Evolutionary conservation across 2,797 vertebrate species (phyloP), one percentile per base, ranked within the genome.

Genomic region (Cyprinodon diabolis): DNA sequence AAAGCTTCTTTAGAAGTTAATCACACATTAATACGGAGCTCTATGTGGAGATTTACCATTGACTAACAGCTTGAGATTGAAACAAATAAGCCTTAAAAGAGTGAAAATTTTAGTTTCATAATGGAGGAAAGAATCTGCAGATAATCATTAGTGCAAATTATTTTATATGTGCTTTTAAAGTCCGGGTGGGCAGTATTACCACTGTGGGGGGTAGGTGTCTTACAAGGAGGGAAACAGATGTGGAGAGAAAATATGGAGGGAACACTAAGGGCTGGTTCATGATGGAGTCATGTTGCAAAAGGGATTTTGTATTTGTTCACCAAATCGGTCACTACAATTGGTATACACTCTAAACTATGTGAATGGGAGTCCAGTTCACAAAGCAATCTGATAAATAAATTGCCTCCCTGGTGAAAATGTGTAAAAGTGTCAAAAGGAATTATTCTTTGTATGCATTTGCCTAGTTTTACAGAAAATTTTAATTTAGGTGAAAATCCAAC

Each of bases 21-120:
- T 93, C 90, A 87, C 84, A 90, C 87, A 86, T 92, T 92, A 92
- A 93, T 87, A 86, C 62, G 90, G 78, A 77, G 81, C 84, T 84
- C 88, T 86, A 43, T 69, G 85, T 81, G 69, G 88, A 87, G 86
- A 89, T 87, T 91, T 83, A 87, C 86, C 85, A 73, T 88, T 85
- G 70, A 75, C 74, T 89, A 89, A 90, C 88, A 89, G 82, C 72
- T 60, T 68, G 80, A 51, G 79, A 83, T 77, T 68, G 84, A 76
- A 91, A 78, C 82, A 86, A 87, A 82, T 86, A 89, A 86, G 84
- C 78, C 75, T 75, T 73, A 75, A 82, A 80, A 84, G 75, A 68
- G 73, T 76, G 55, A 69, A 73, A 72, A 75, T 74, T 54, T 4
- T 45, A 40, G 54, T 74, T 71, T 60, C 35, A 25, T 71, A 47